Evolutionary conservation across 2,113 vertebrate species (phyloP), one percentile per base, ranked within the genome.

Genomic region (Toxotes chatareus): DNA sequence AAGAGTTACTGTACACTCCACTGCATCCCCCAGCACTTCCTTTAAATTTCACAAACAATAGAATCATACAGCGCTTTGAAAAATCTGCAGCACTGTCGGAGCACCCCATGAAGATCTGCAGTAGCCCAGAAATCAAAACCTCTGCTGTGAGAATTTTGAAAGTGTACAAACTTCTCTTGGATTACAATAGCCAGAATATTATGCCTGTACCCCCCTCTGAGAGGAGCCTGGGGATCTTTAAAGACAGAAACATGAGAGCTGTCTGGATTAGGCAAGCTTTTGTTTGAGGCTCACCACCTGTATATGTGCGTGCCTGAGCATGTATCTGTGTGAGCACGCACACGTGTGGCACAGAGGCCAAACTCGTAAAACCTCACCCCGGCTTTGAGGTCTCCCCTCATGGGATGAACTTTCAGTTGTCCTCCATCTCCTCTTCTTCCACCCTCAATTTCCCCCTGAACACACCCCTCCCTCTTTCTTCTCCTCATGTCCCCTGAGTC

Each of bases 351-450:
- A 87, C 23, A 1, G 7, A 83, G 86, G 80, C 79, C 80, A 87
- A 92, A 85, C 79, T 86, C 88, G 73, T 91, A 71, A 89, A 92
- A 89, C 82, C 76, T 66, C 79, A 82, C 73, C 72, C 83, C 12
- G 7, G 88, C 88, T 83, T 87, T 81, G 59, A 87, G 90, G 85
- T 87, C 76, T 91, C 76, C 76, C 82, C 84, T 90, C 82, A 46
- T 68, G 91, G 86, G 87, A 89, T n/a, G 81, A 88, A 90, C 79
- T 86, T 85, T 77, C 69, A 55, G 12, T 80, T 67, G 60, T 83
- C 79, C 70, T 78, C 80, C 0, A 0, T 57, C 74, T 68, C 73
- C 72, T 64, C 53, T 70, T 68, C 83, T 73, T 32, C 73, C 83
- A 81, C 76, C 67, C 80, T 64, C 80, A 57, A 73, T 68, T 84